A percentile compares a stretch with the other conserved stretches of the same genome.
Evolutionary conservation across 2,797 vertebrate species (phyloP).

Genomic region (Rhinogobio ventralis): DNA sequence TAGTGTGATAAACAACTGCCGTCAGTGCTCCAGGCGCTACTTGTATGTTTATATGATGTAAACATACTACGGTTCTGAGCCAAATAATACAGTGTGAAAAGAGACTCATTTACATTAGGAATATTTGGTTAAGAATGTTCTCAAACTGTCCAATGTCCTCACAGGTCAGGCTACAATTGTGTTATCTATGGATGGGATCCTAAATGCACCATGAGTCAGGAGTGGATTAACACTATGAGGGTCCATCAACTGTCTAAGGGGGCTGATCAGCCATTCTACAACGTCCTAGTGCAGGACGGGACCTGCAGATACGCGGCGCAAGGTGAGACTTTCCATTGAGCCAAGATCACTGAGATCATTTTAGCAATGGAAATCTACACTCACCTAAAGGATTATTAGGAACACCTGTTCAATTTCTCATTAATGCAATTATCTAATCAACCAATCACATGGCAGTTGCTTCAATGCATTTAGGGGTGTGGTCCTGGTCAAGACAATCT

Average conservation of each 20-base stretch:
- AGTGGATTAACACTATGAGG: slow-evolving; percentile 97
- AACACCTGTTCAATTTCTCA: too few relatives aligned
- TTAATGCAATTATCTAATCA: too few relatives aligned
- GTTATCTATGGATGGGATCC: slow-evolving; percentile 98
- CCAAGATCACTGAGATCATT: neutral
- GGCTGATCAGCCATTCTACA: slow-evolving; percentile 96
- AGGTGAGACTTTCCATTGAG: slow-evolving; percentile 72
- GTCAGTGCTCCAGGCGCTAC: neutral
- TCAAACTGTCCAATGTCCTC: neutral
- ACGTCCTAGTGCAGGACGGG: slow-evolving; percentile 93
- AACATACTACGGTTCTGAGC: neutral
- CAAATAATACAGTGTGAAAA: neutral
- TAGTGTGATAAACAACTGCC: neutral
- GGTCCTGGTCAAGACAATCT: too few relatives aligned
- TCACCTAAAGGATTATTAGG: too few relatives aligned
- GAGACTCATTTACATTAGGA: neutral
- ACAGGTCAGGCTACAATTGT: slow-evolving; percentile 92
- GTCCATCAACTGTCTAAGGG: slow-evolving; percentile 91
- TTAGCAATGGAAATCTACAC: neutral
- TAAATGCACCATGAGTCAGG: slow-evolving; percentile 96
- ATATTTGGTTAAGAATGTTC: neutral
- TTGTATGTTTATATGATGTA: neutral
- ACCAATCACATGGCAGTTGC: too few relatives aligned
- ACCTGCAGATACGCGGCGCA: slow-evolving; percentile 95
- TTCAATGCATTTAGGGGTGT: too few relatives aligned